These are phyloP conservation scores for Calcarius lapponicus DNA, from an alignment of 2,797 vertebrate genomes.

Conservation along the genomic window DNA sequence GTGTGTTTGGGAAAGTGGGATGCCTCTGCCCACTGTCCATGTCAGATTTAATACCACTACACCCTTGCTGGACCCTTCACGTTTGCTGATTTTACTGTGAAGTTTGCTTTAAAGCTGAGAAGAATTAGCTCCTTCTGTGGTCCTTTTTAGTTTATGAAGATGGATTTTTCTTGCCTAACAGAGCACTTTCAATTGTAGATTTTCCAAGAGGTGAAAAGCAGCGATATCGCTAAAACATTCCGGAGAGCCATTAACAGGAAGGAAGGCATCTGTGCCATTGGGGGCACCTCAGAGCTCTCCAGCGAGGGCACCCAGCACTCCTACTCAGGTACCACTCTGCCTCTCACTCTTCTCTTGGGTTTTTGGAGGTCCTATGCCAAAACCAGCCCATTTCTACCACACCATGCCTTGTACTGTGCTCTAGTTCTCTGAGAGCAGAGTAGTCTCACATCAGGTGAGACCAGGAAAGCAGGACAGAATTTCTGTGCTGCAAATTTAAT, in stretches of 20 bases:
- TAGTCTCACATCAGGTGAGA: fast-evolving
- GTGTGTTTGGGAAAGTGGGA: not conserved
- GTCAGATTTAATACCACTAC: not conserved
- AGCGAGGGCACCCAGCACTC: constrained; percentile 97
- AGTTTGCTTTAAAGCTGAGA: not conserved
- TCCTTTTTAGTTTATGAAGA: not conserved
- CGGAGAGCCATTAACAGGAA: constrained; percentile 94
- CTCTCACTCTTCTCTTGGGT: not conserved
- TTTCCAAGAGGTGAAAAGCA: constrained; percentile 91
- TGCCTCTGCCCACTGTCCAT: not conserved
- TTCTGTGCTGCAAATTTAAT: not conserved
- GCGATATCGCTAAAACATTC: constrained; percentile 92
- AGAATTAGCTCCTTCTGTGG: not conserved
- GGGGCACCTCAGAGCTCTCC: constrained; percentile 92
- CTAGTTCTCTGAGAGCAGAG: not conserved
- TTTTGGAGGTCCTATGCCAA: fast-evolving
- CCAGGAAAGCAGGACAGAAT: not conserved
- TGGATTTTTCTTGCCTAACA: not conserved
- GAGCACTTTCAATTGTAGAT: constrained; percentile 79
- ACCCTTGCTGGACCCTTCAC: not conserved
- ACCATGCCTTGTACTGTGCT: not conserved
- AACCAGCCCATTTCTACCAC: not conserved
- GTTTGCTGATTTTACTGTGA: not conserved
- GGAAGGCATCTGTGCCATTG: constrained; percentile 94
- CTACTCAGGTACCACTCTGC: constrained; percentile 83